phyloP scores from a whole-genome alignment of 2,113 vertebrate genomes.

The Passer montanus region DNA sequence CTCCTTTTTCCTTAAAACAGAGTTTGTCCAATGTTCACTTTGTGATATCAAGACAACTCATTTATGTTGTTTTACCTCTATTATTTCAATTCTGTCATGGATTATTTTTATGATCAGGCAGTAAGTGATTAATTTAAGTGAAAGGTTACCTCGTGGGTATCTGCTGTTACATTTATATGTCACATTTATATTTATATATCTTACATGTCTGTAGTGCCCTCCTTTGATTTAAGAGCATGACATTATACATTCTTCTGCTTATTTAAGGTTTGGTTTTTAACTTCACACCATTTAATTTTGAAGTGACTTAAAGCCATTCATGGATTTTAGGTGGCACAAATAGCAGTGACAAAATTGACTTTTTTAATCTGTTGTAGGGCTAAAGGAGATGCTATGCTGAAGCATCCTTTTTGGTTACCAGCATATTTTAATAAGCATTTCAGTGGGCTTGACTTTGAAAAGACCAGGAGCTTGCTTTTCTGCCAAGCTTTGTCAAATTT shows the following conservation, averaged over 20 bases:
- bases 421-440: background rate
- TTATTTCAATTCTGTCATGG: background rate
- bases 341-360: background rate
- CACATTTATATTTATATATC: background rate
- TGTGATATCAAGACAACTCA: background rate
- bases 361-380: background rate
- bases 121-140: background rate
- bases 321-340: background rate
- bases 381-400: background rate
- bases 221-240: background rate
- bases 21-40: background rate
- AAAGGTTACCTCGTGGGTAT: rapidly evolving
- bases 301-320: background rate
- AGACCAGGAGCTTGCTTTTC: slow-evolving; percentile 4
- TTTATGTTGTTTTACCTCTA: background rate
- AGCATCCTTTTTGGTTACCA: background rate
- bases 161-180: background rate
- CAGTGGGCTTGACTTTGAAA: background rate
- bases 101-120: background rate
- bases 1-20: background rate
- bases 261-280: background rate
- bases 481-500: slow-evolving; percentile 7
- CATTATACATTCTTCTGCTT: background rate
- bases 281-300: background rate
- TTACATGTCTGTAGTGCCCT: background rate